A percentile compares a stretch with the other conserved stretches of the same genome.
Conservation (phyloP, 2,113 vertebrate species). For the Psophia crepitans region DNA sequence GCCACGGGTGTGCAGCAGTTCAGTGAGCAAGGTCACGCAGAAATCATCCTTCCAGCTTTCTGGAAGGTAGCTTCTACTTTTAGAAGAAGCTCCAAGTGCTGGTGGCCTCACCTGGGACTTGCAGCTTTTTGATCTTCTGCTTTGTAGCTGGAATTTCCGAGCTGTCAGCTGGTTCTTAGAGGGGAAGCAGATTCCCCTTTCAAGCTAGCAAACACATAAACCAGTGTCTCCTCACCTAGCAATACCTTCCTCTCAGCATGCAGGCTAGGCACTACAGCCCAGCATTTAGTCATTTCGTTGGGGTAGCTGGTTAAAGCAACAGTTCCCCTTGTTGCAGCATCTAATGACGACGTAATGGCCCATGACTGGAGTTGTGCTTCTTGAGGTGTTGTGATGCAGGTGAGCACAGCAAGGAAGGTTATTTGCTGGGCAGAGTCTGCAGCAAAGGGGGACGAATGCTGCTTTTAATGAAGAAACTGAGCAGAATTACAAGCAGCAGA, state of each 20-base stretch:
- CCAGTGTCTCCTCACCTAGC: neutral
- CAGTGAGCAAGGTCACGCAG: neutral
- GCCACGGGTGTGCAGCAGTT: neutral
- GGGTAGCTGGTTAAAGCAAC: neutral
- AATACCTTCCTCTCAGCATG: neutral
- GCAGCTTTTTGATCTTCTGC: neutral
- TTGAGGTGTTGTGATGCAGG: neutral
- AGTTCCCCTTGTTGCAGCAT: neutral
- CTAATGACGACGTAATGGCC: neutral
- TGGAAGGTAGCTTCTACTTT: neutral
- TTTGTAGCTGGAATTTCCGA: neutral
- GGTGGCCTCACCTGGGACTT: neutral
- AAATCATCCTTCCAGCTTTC: neutral
- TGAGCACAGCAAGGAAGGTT: neutral
- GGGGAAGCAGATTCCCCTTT: neutral
- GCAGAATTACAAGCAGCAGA: slow-evolving; percentile 45
- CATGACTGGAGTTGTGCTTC: neutral
- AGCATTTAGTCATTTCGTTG: fast-evolving
- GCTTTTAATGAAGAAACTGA: slow-evolving; percentile 42
- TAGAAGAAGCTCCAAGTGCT: neutral
- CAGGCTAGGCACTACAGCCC: neutral
- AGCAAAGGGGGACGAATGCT: neutral
- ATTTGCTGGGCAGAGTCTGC: slow-evolving; percentile 7
- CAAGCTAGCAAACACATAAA: neutral
- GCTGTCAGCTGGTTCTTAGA: neutral